Conservation (phyloP, 1,140 invertebrate species). For the Rhopalosiphum maidis region DNA sequence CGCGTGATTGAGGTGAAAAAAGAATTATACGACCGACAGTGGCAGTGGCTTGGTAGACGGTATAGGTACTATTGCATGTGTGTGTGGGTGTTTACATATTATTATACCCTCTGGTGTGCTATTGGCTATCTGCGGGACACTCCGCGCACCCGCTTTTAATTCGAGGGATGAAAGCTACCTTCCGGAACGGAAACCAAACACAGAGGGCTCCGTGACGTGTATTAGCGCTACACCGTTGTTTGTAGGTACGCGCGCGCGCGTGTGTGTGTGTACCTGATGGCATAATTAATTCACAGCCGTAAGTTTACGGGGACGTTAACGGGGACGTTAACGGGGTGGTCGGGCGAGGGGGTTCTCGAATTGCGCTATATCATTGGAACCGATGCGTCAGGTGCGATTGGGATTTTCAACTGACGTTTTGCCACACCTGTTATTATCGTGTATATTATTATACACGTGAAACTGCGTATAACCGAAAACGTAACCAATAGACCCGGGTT, state of each 20-base stretch:
- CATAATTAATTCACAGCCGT: conserved; percentile 51
- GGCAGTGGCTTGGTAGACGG: neutral
- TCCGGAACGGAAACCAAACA: conserved; percentile 55
- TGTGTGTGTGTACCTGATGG: neutral
- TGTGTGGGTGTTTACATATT: conserved; percentile 2
- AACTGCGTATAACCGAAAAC: conserved; percentile 36
- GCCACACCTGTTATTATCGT: conserved; percentile 23
- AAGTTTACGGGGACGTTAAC: conserved; percentile 5
- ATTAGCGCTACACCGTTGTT: neutral
- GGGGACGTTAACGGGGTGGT: neutral
- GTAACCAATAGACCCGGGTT: neutral
- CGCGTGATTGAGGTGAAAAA: conserved; percentile 50
- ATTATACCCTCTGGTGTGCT: conserved; percentile 6
- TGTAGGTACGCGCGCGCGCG: neutral
- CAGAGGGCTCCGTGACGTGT: conserved; percentile 14
- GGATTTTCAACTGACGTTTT: conserved; percentile 48
- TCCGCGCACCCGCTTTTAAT: neutral
- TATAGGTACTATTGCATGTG: neutral
- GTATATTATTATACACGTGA: neutral
- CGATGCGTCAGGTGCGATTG: conserved; percentile 40
- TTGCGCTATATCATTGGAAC: conserved; percentile 51
- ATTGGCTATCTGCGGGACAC: conserved; percentile 28
- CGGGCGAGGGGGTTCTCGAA: neutral
- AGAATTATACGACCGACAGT: neutral
- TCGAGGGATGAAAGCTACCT: conserved; percentile 57